phyloP scores from a whole-genome alignment of 2,888 invertebrate genomes.

The Oscheius sp. region DNA sequence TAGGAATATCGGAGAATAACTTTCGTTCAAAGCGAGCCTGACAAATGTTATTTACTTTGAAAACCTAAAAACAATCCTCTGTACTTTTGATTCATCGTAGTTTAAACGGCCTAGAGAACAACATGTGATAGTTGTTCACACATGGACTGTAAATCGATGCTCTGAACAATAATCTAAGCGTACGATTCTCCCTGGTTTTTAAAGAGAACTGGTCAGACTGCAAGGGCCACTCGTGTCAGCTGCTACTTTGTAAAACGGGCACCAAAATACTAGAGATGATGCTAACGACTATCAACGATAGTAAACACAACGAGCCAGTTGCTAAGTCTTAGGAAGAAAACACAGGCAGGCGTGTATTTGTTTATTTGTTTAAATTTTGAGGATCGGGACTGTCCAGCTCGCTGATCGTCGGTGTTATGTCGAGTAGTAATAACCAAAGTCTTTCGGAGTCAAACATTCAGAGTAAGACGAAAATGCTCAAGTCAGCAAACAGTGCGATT shows the following conservation, averaged over 20 bases:
- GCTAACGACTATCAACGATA: neutral
- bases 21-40: too few relatives aligned
- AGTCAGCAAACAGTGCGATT: constrained; percentile 30
- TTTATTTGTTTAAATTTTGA: too few relatives aligned
- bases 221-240: constrained; percentile 13
- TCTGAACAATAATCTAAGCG: too few relatives aligned
- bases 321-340: neutral
- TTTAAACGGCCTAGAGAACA: too few relatives aligned
- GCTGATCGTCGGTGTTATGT: constrained; percentile 24
- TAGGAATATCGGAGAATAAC: too few relatives aligned
- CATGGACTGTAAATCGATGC: too few relatives aligned
- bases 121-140: too few relatives aligned
- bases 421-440: constrained; percentile 24
- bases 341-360: too few relatives aligned
- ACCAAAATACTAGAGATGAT: neutral
- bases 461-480: constrained; percentile 30
- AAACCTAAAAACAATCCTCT: too few relatives aligned
- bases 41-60: too few relatives aligned
- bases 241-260: constrained; percentile 9
- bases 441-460: constrained; percentile 30
- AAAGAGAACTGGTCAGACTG: constrained; percentile 17
- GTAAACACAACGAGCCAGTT: neutral
- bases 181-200: too few relatives aligned
- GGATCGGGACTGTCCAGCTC: neutral
- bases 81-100: too few relatives aligned